Percentiles rank a stretch among this genome's conserved stretches.
Conservation (phyloP, 2,888 invertebrate species). For the Drosophila quinaria region DNA sequence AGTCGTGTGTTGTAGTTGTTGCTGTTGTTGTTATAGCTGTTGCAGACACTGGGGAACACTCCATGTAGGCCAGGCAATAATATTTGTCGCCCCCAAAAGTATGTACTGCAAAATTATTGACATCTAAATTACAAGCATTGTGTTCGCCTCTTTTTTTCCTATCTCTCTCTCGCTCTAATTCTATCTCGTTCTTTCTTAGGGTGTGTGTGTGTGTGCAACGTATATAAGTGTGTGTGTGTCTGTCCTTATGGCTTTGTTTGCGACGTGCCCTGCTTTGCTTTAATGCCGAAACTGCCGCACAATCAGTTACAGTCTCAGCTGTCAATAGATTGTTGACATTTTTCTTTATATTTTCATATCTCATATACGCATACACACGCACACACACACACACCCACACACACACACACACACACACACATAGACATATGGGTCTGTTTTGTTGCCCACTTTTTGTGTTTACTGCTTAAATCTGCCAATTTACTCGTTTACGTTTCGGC, state of each 20-base stretch:
- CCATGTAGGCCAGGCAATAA: slow-evolving; percentile 61
- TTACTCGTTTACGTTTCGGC: slow-evolving; percentile 82
- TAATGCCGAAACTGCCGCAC: slow-evolving; percentile 63
- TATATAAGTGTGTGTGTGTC: slow-evolving; percentile 16
- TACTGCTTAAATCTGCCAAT: slow-evolving; percentile 83
- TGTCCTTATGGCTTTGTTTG: slow-evolving; percentile 76
- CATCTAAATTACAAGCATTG: slow-evolving; percentile 71
- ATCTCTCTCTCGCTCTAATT: background rate
- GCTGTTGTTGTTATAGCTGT: slow-evolving; percentile 11
- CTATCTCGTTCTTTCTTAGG: slow-evolving; percentile 3
- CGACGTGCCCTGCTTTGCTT: slow-evolving; percentile 76
- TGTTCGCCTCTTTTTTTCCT: slow-evolving; percentile 5
- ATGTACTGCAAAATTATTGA: slow-evolving; percentile 73
- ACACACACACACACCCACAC: slow-evolving; percentile 8
- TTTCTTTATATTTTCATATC: slow-evolving; percentile 77
- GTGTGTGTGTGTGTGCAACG: slow-evolving; percentile 44
- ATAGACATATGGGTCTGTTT: slow-evolving; percentile 44
- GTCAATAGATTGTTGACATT: slow-evolving; percentile 82
- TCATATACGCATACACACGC: slow-evolving; percentile 47
- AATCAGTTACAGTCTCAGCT: slow-evolving; percentile 83
- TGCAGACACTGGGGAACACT: slow-evolving; percentile 26
- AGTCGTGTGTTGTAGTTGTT: slow-evolving; percentile 15
- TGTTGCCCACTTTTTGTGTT: slow-evolving; percentile 80
- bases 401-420: slow-evolving; percentile 4
- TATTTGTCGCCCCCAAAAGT: slow-evolving; percentile 62